phyloP scores from a whole-genome alignment of 2,113 vertebrate species.

The Aptenodytes patagonicus region DNA sequence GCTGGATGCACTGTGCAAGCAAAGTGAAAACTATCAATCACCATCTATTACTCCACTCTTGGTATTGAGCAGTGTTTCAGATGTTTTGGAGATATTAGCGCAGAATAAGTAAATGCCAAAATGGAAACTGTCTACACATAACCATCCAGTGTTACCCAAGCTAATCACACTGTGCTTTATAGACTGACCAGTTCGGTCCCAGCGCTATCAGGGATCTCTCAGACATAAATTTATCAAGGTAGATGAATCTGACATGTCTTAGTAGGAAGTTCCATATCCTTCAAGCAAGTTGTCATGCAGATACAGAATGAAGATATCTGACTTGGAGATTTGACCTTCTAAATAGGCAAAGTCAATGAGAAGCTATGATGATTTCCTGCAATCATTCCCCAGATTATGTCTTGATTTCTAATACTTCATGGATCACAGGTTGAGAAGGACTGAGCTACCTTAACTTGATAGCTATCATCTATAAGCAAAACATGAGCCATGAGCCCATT shows the following conservation, averaged over 20 bases:
- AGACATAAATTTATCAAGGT: neutral
- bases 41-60: constrained; percentile 10
- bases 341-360: neutral
- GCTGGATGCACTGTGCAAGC: neutral
- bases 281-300: neutral
- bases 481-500: neutral
- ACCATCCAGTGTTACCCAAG: neutral
- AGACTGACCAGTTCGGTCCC: neutral
- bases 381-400: neutral
- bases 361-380: neutral
- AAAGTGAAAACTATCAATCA: constrained; percentile 48
- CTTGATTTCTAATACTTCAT: neutral
- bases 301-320: neutral
- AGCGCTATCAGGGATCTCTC: neutral
- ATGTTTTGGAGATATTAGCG: constrained; percentile 27
- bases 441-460: neutral
- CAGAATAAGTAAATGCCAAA: constrained; percentile 36
- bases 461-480: neutral
- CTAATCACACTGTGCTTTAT: constrained; percentile 14
- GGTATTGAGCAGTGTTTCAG: constrained; percentile 28
- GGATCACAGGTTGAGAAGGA: neutral
- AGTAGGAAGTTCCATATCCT: neutral
- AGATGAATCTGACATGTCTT: neutral
- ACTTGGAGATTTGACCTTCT: neutral
- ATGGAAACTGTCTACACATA: constrained; percentile 20